phyloP scores from a whole-genome alignment of 64 coral and sea anemone genomes.

The Pachyseris speciosa region DNA sequence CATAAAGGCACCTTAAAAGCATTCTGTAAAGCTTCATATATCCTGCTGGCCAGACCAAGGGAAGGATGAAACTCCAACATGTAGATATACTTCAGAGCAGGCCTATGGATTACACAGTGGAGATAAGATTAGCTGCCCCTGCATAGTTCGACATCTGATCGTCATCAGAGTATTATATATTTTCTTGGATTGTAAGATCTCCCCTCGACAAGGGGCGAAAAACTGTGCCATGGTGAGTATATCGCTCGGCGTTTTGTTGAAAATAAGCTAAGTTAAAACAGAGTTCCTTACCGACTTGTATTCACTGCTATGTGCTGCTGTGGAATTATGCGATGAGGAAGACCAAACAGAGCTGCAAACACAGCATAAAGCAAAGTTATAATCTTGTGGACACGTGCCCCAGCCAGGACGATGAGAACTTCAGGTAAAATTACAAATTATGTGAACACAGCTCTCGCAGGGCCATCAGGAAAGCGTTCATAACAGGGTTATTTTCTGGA shows the following conservation, averaged over 20 bases:
- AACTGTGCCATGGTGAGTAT: too few relatives aligned
- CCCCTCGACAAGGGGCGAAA: too few relatives aligned
- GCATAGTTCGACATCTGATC: background rate
- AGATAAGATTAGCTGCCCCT: background rate
- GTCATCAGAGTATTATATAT: too few relatives aligned
- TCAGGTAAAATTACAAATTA: too few relatives aligned
- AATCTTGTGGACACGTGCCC: too few relatives aligned
- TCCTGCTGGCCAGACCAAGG: constrained; percentile 71
- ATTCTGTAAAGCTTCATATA: constrained; percentile 71
- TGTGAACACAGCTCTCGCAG: too few relatives aligned
- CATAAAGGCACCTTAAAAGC: constrained; percentile 69
- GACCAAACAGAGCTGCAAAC: constrained; percentile 76
- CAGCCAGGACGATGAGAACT: too few relatives aligned
- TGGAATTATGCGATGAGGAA: constrained; percentile 93
- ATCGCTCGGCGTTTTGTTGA: background rate
- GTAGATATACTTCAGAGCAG: constrained; percentile 92
- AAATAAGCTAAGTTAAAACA: background rate
- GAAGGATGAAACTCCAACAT: constrained; percentile 99
- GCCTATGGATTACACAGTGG: constrained; percentile 16
- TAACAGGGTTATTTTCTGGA: too few relatives aligned
- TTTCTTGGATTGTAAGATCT: too few relatives aligned
- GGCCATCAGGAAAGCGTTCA: too few relatives aligned
- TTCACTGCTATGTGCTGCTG: constrained; percentile 95
- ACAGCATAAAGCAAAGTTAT: constrained; percentile 11
- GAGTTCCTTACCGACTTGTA: constrained; percentile 72